Conservation (phyloP, 1,140 invertebrate species). For the Dendroctonus valens region DNA sequence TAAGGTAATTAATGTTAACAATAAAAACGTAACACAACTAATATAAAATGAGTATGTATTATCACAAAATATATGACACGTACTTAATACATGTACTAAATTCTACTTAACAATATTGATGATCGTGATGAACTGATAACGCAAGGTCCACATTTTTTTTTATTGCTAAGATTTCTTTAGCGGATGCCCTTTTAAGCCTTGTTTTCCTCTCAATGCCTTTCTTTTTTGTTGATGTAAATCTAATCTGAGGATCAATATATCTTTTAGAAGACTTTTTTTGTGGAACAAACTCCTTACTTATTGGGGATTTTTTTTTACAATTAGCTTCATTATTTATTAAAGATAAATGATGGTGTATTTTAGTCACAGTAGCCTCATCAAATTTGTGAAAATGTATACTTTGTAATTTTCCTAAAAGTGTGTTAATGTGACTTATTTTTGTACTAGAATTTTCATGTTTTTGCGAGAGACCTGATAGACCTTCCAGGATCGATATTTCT, state of each 20-base stretch:
- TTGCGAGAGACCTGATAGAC: background rate
- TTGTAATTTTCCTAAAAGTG: background rate
- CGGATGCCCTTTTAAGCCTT: background rate
- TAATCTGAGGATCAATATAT: constrained; percentile 4
- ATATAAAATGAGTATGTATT: too few relatives aligned
- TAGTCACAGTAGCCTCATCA: background rate
- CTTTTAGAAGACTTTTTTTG: background rate
- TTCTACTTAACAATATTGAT: too few relatives aligned
- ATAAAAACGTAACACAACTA: too few relatives aligned
- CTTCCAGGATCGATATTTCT: background rate
- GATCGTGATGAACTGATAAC: too few relatives aligned
- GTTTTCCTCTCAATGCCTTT: background rate
- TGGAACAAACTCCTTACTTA: background rate
- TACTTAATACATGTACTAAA: too few relatives aligned
- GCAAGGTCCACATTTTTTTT: background rate
- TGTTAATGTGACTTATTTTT: constrained; percentile 5
- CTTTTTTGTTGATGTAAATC: constrained; percentile 11
- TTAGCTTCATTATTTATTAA: background rate
- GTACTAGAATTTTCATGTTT: background rate
- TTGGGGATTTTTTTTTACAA: background rate
- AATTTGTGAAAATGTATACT: constrained; percentile 4
- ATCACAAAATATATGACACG: too few relatives aligned
- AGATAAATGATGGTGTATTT: constrained; percentile 7
- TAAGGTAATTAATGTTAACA: too few relatives aligned
- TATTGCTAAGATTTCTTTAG: background rate